phyloP scores from a whole-genome alignment of 2,113 vertebrate species.

The Ceratotherium simum region DNA sequence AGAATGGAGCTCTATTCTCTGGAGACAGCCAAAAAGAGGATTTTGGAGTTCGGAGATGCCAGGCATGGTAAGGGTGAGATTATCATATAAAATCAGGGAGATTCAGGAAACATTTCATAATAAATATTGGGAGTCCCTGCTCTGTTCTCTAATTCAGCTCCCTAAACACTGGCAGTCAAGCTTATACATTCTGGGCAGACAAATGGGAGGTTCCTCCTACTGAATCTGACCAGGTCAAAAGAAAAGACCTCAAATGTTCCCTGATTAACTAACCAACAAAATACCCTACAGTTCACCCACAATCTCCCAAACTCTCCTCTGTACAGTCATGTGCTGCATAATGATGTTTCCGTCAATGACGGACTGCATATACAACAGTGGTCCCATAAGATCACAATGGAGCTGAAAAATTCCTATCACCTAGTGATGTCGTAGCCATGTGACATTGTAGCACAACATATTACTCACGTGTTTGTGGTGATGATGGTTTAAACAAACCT shows the following conservation, averaged over 20 bases:
- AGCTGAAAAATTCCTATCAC: no score
- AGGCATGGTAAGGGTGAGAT: not conserved
- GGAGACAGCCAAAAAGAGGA: not conserved
- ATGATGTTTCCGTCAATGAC: no score
- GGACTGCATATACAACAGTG: no score
- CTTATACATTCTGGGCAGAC: not conserved
- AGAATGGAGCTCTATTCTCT: not conserved
- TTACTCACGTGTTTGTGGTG: no score
- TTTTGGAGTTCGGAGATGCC: not conserved
- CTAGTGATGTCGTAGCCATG: no score
- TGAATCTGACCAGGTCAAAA: not conserved
- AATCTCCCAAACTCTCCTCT: not conserved
- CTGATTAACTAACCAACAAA: not conserved
- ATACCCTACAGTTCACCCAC: not conserved
- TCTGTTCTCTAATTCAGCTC: not conserved
- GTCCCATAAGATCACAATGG: no score
- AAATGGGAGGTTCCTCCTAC: not conserved
- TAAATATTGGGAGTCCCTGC: not conserved
- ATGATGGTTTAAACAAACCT: no score
- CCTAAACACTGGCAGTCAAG: not conserved
- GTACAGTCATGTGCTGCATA: not conserved
- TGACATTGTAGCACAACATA: no score
- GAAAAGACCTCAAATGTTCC: not conserved
- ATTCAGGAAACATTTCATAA: not conserved
- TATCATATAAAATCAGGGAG: not conserved